Conservation (phyloP, 1,140 invertebrate species). For the Heliconius melpomene region DNA sequence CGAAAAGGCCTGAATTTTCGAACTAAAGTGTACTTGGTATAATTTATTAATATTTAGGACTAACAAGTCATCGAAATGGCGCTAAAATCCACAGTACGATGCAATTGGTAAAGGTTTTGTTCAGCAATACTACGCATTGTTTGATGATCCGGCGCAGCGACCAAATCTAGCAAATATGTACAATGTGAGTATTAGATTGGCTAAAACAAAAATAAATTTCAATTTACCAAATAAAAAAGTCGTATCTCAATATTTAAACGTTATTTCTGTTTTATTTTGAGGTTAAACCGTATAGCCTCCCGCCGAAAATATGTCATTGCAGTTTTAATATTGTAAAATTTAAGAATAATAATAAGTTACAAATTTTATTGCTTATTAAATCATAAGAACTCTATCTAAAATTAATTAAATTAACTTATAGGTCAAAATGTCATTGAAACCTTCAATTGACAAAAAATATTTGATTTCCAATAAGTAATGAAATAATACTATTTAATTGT, state of each 20-base stretch:
- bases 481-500: neutral
- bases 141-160: slow-evolving; percentile 92
- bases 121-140: slow-evolving; percentile 94
- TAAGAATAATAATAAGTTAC: neutral
- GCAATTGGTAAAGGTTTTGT: slow-evolving; percentile 96
- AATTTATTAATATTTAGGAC: slow-evolving; percentile 47
- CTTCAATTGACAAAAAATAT: neutral
- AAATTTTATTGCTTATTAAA: no score
- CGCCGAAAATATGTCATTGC: slow-evolving; percentile 39
- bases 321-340: neutral
- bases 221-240: neutral
- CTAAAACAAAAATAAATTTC: neutral
- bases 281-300: slow-evolving; percentile 41
- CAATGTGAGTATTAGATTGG: slow-evolving; percentile 87
- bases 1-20: slow-evolving; percentile 50
- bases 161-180: slow-evolving; percentile 93
- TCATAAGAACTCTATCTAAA: neutral
- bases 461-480: neutral
- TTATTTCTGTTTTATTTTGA: slow-evolving; percentile 28
- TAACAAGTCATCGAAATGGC: slow-evolving; percentile 83
- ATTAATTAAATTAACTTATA: neutral
- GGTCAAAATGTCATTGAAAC: neutral
- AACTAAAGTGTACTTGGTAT: slow-evolving; percentile 49
- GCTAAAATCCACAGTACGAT: slow-evolving; percentile 93
- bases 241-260: neutral